Conservation (phyloP, 2,113 vertebrate genomes). For the Oncorhynchus gorbuscha region DNA sequence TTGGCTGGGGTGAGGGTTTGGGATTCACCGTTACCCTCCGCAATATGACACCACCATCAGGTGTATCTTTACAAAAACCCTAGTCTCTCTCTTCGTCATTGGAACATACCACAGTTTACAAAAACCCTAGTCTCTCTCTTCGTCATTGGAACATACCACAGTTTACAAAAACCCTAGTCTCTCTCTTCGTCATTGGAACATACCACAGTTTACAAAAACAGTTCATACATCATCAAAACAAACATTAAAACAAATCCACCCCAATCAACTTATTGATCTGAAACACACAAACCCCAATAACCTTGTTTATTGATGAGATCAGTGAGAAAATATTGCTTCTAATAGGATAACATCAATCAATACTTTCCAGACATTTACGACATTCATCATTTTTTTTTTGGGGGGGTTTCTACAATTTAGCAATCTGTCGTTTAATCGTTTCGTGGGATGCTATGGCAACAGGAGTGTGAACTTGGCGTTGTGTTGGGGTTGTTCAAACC, state of each 20-base stretch:
- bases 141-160: slow-evolving; percentile 59
- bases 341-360: slow-evolving; percentile 29
- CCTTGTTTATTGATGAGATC: neutral
- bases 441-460: neutral
- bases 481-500: no score
- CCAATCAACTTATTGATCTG: neutral
- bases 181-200: slow-evolving; percentile 52
- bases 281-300: slow-evolving; percentile 10
- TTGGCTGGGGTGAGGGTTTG: no score
- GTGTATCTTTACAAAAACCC: slow-evolving; percentile 19
- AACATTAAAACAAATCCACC: neutral
- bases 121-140: slow-evolving; percentile 30
- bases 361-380: slow-evolving; percentile 45
- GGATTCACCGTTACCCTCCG: no score
- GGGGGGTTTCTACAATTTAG: neutral
- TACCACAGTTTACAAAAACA: slow-evolving; percentile 45
- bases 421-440: neutral
- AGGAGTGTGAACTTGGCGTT: slow-evolving; percentile 16
- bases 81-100: slow-evolving; percentile 39
- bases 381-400: slow-evolving; percentile 19
- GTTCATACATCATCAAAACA: slow-evolving; percentile 8
- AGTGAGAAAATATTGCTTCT: slow-evolving; percentile 58
- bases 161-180: slow-evolving; percentile 34
- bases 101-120: slow-evolving; percentile 58
- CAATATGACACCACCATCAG: no score